Base-by-base conservation (phyloP, 2,888 invertebrate genomes). In the Margaritifera margaritifera region DNA sequence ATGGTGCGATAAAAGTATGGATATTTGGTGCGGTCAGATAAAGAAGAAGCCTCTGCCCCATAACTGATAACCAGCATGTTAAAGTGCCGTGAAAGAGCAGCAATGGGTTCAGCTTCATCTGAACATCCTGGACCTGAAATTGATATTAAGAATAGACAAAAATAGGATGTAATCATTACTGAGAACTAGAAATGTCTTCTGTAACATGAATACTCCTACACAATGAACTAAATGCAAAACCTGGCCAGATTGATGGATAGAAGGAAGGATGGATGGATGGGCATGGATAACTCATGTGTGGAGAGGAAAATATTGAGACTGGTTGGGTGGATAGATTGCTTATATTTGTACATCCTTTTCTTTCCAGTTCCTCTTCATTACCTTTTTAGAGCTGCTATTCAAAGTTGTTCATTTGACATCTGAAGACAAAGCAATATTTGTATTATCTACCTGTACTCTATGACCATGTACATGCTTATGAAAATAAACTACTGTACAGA, bases 1-100 rank as follows among this genome's bases (percentile, higher is more conserved):
- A 95, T 94, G 0, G 95, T 95, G 18, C 95, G 90, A 87, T 94
- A 95, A 89, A 95, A 95, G 85, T 93, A 94, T 0, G 95, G 94
- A 89, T 94, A 95, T 72, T 92, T 93, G 4, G 90, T 89, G 25
- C 94, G 91, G 87, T 94, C 93, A 0, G 92, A 92, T 82, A 94
- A 94, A 58, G 92, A 93, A 2, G 94, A 92, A 0, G 94, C 94
- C 87, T 95, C 95, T 0, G 95, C 95, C 71, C 94, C 93, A 87
- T 95, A 95, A 63, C 94, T 94, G 71, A 95, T 93, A 1, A 94
- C 93, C 69, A 94, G 91, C 64, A 93, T 93, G 77, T 92, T 92
- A 82, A 93, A 94, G 82, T 94, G 93, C 73, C 93, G 93, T 0
- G 95, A 93, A 4, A 95, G 92, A 0, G 94, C 94, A 0, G 94